Evolutionary conservation across 2,113 vertebrate genomes (phyloP), one percentile per base, ranked within the genome.

Genomic region (Charadrius vociferus): DNA sequence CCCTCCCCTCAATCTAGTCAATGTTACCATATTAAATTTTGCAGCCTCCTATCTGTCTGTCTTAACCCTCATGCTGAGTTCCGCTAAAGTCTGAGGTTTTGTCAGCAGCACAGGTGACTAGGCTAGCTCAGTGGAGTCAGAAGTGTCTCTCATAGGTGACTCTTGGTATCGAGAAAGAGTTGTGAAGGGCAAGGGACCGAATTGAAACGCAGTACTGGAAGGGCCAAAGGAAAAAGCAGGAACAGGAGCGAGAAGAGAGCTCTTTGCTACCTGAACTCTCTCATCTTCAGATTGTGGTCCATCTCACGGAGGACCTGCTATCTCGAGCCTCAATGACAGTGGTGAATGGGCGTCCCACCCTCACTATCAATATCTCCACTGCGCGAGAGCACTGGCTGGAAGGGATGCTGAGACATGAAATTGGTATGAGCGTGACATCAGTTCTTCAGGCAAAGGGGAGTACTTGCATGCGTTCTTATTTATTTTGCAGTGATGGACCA

Each of bases 251-350:
- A 36, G 41, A 93, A 45, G 72, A 84, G 49, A 71, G 62, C 70
- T 49, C 36, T 75, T 82, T 95, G 78, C 74, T 90, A 17, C 65
- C 78, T 94, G 85, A 45, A 66, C 41, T 86, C 88, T 92, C 86
- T 88, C 62, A 26, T 88, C 91, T 74, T 36, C 85, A 99, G 99
- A 99, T 99, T 39, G 99, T 99, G 53, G 99, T 99, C 79, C 98
- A 99, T 86, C 98, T 99, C 83, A 99, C 99, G 3, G 99, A 99
- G 75, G 99, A 99, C 97, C 98, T 99, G 86, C 99, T 99, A n/a
- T 99, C 99, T 78, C 98, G 99, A 91, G 99, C 99, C 27, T 99
- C 99, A 15, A 99, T 99, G 99, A 99, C 99, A 1, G 98, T 99
- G 61, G 98, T 99, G 82, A 99, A 99, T 22, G 98, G 99, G 83